A percentile compares a stretch with the other conserved stretches of the same genome.
These are phyloP conservation scores for Lophius americanus DNA, from an alignment of 2,797 vertebrate species.

Conservation along the genomic window DNA sequence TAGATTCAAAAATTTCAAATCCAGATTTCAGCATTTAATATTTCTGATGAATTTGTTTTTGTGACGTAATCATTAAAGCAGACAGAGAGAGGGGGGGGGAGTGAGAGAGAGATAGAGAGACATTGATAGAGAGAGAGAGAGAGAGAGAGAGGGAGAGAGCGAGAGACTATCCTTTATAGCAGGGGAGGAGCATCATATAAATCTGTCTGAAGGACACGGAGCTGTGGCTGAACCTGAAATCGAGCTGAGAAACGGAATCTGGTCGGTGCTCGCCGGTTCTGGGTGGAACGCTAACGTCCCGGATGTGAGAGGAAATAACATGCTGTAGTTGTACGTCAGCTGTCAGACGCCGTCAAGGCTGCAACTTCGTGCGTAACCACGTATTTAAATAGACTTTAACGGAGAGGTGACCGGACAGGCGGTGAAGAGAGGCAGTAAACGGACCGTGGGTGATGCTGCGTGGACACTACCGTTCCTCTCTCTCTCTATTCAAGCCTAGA, in stretches of 20 bases:
- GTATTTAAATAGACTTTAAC: constrained; percentile 55
- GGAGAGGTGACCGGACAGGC: constrained; percentile 43
- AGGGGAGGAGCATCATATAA: constrained; percentile 55
- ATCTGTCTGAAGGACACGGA: constrained; percentile 49
- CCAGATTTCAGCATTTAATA: too few relatives aligned
- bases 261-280: constrained; percentile 24
- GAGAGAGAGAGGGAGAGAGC: neutral
- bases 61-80: too few relatives aligned
- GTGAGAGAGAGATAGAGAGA: too few relatives aligned
- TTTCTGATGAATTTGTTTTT: too few relatives aligned
- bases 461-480: constrained; percentile 51
- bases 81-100: too few relatives aligned
- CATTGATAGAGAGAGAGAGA: neutral
- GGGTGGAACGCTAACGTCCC: constrained; percentile 37
- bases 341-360: constrained; percentile 34
- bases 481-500: constrained; percentile 31
- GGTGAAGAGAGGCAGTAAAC: constrained; percentile 54
- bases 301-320: constrained; percentile 38
- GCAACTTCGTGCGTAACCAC: constrained; percentile 28
- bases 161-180: constrained; percentile 17
- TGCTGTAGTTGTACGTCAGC: constrained; percentile 38
- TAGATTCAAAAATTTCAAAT: too few relatives aligned
- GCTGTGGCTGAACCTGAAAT: constrained; percentile 46
- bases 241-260: constrained; percentile 30
- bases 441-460: constrained; percentile 65